A percentile compares a stretch with the other conserved stretches of the same genome.
Evolutionary conservation across 2,888 invertebrate species (phyloP).

Genomic region (Chironomus riparius): DNA sequence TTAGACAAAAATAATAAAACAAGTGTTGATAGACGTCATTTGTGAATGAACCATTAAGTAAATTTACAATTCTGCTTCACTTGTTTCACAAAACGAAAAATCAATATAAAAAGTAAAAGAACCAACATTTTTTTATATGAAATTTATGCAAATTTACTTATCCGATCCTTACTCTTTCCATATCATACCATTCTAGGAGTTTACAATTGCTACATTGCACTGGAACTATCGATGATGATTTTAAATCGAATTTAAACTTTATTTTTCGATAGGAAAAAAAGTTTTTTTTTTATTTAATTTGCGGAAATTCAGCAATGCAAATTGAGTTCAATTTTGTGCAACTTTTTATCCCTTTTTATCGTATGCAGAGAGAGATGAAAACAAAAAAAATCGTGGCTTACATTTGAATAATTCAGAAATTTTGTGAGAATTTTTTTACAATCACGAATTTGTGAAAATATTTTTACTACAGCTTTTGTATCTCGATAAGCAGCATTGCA

Average conservation of each 20-base stretch:
- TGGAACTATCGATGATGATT: not conserved
- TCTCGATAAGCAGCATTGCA: not conserved
- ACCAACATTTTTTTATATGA: not conserved
- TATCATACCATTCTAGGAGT: too few species aligned
- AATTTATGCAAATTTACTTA: not conserved
- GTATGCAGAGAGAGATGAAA: not conserved
- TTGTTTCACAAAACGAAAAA: not conserved
- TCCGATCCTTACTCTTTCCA: not conserved
- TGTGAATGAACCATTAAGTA: too few species aligned
- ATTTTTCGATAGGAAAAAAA: too few species aligned
- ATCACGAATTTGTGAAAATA: too few species aligned
- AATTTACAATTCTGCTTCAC: not conserved
- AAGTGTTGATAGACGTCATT: too few species aligned
- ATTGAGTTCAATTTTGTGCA: not conserved
- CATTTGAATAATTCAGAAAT: too few species aligned
- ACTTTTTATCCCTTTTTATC: not conserved
- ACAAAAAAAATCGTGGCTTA: not conserved
- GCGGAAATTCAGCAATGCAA: not conserved
- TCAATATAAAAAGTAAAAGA: not conserved
- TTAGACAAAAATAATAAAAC: too few species aligned
- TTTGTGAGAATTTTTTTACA: too few species aligned
- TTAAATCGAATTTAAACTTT: too few species aligned
- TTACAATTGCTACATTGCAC: too few species aligned
- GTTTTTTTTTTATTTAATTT: too few species aligned
- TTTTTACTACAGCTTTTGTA: not conserved